Evolutionary conservation across 2,888 invertebrate species (phyloP), one percentile per base, ranked within the genome.

Genomic region (Dicyrtomina minuta): DNA sequence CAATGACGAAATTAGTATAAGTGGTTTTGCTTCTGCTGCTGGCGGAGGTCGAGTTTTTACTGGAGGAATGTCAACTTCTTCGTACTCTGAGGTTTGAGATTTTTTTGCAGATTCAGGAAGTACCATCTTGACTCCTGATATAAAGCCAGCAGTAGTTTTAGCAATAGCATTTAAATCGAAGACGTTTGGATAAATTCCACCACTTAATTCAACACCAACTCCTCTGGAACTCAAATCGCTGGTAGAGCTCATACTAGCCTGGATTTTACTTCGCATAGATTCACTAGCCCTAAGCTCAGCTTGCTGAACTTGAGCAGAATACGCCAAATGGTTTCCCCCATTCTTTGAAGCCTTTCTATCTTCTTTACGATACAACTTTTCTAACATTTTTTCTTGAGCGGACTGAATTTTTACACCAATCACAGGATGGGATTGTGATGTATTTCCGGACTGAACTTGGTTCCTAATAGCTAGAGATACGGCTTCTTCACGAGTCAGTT

Each of bases 11-110:
- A 89, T 85, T 41, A 86, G 83, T 0, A 92, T 84, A 64, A 87
- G 84, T 78, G 87, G 83, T 78, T 88, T 87, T 22, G 88, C 89
- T 33, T 90, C 83, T 67, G 85, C 82, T 0, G 88, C 80, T n/a
- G 87, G 85, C 0, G 86, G 76, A 12, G 76, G 72, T 12, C 51
- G 33, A 2, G 85, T 82, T 59, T 86, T 85, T 64, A 88, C 87
- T 51, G 90, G 87, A 0, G 93, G 93, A 79, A 95, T 90, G 65
- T 86, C 86, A 0, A 98, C 90, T 83, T 96, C 93, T 81, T 96
- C 96, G 80, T 88, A 93, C 72, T 89, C 86, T 71, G 88, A 87
- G 39, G 84, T 87, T 78, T 91, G 89, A 58, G 87, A 88, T 70
- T 91, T 87, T 15, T 86, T 83, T 1, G 92, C 90, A 76, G 89